Conservation (phyloP, 2,888 invertebrate genomes). For the Lissocephala sabroskyi region DNA sequence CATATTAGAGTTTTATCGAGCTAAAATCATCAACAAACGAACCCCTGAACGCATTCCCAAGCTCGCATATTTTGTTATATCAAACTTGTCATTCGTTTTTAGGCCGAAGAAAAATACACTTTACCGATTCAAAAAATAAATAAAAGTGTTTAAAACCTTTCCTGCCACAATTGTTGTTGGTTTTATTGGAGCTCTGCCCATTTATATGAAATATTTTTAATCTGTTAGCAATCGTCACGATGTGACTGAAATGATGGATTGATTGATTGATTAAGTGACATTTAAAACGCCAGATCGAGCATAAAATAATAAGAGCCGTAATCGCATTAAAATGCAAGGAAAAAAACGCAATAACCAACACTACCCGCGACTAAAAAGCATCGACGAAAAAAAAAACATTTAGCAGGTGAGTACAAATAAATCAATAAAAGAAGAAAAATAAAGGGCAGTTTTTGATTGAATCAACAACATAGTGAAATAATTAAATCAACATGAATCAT, state of each 20-base stretch:
- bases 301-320: conserved; percentile 8
- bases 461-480: conserved; percentile 57
- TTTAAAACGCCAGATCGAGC: conserved; percentile 36
- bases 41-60: no score
- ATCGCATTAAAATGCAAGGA: neutral
- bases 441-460: conserved; percentile 45
- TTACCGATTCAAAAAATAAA: no score
- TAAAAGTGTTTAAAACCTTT: no score
- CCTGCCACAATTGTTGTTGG: no score
- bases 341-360: neutral
- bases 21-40: no score
- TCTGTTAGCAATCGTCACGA: no score
- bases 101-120: no score
- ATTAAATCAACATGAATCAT: conserved; percentile 65
- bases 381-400: neutral
- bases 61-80: no score
- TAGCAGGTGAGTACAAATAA: conserved; percentile 42
- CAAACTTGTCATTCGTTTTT: no score
- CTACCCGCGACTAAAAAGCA: neutral
- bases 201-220: no score
- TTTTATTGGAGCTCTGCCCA: no score
- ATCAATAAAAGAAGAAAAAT: conserved; percentile 49
- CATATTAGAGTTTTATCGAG: no score
- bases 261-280: conserved; percentile 45
- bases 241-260: conserved; percentile 46